Base-by-base conservation (phyloP, 2,113 vertebrate genomes). In the Hypomesus transpacificus region DNA sequence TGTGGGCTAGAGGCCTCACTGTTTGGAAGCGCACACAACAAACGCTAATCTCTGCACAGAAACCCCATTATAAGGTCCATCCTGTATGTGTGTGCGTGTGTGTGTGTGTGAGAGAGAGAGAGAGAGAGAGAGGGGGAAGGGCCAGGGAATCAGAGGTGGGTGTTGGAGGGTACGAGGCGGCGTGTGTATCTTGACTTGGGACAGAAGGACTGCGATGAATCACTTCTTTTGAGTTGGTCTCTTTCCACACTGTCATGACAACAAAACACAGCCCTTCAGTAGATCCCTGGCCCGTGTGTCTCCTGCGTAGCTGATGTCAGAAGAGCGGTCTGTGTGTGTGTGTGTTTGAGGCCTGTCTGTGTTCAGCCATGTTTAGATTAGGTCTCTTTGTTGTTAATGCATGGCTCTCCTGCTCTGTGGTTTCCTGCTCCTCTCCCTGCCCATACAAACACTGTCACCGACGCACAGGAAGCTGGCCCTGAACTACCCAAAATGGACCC, bases 401-500 rank as follows among this genome's bases (percentile, higher is more conserved):
- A 73, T 63, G 70, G 63, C 73, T 73, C 54, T 67, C 61, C 69
- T 63, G 39, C 70, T 80, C 77, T 1, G 69, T 70, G 72, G 60
- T 66, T 69, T 76, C 70, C 58, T 11, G 60, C 28, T 21, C 46
- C 46, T 34, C 46, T 22, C 64, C 9, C 64, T 66, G 46, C 39
- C 64, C 39, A 3, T 66, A 66, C 64, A 74, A 84, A 34, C 31
- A 34, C 31, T 34, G 31, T 34, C 31, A 70, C 80, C 82, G 80
- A 84, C 84, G 77, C 68, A 16, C 74, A 74, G 75, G 80, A 85
- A 73, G 81, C 73, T 17, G 16, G 8, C 24, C 64, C 84, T 18
- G 17, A 18, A 73, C 18, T 7, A 59, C 68, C 79, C 82, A 84
- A 86, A 87, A 87, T 83, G 79, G 77, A 75, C 74, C 71, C 80